A percentile compares a stretch with the other conserved stretches of the same genome.
Evolutionary conservation across 2,113 vertebrate species (phyloP).

Genomic region (Carassius gibelio): DNA sequence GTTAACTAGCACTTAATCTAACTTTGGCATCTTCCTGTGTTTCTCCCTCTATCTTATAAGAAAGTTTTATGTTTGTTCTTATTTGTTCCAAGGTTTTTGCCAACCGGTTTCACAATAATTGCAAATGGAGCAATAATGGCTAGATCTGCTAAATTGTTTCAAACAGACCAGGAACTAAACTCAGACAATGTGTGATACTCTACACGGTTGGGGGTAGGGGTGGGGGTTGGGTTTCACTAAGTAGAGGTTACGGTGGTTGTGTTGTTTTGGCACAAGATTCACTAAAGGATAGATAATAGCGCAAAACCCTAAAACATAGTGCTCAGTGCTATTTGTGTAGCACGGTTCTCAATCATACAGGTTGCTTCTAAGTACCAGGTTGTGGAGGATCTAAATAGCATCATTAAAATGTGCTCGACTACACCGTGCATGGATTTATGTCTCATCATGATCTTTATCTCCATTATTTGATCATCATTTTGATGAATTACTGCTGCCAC

Average conservation of each 20-base stretch:
- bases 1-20: constrained; percentile 40
- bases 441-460: neutral
- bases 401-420: constrained; percentile 6
- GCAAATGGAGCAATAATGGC: constrained; percentile 13
- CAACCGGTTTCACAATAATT: neutral
- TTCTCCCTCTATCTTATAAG: neutral
- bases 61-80: constrained; percentile 31
- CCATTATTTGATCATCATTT: constrained; percentile 17
- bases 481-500: neutral
- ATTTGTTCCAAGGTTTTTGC: constrained; percentile 16
- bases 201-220: neutral
- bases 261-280: neutral
- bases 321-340: neutral
- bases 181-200: neutral
- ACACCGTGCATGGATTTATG: neutral
- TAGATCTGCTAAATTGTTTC: neutral
- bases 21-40: constrained; percentile 10
- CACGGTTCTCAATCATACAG: neutral
- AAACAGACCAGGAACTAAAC: neutral
- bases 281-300: neutral
- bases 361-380: neutral
- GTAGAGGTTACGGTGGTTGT: neutral
- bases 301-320: neutral
- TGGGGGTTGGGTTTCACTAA: neutral
- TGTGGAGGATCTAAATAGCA: neutral